These are phyloP conservation scores for Acanthurus tractus DNA, from an alignment of 2,797 vertebrate genomes.

Conservation along the genomic window DNA sequence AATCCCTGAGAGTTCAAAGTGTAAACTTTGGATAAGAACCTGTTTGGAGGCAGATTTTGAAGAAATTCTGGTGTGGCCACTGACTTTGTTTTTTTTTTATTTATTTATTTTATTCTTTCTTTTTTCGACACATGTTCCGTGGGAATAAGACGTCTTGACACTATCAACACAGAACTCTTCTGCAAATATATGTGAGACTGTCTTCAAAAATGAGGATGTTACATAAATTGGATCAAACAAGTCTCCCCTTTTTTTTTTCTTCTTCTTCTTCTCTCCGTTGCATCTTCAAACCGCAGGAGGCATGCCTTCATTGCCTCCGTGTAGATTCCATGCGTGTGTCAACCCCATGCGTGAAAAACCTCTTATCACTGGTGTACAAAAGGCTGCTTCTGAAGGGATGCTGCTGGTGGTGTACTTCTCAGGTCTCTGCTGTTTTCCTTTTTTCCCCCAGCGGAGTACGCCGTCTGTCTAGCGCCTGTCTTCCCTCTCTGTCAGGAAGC, in stretches of 20 bases:
- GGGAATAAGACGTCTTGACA: slow-evolving; percentile 41
- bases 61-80: slow-evolving; percentile 29
- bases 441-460: slow-evolving; percentile 33
- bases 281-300: slow-evolving; percentile 53
- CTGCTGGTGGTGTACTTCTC: slow-evolving; percentile 39
- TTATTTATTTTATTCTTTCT: slow-evolving; percentile 6
- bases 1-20: slow-evolving; percentile 14
- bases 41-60: slow-evolving; percentile 24
- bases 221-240: slow-evolving; percentile 60
- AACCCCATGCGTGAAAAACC: slow-evolving; percentile 37
- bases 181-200: slow-evolving; percentile 40
- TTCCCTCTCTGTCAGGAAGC: slow-evolving; percentile 49
- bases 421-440: slow-evolving; percentile 45
- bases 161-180: slow-evolving; percentile 26
- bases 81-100: background rate
- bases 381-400: slow-evolving; percentile 53
- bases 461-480: slow-evolving; percentile 50
- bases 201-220: slow-evolving; percentile 45
- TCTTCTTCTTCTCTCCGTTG: slow-evolving; percentile 28
- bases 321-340: slow-evolving; percentile 50
- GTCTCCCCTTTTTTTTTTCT: background rate
- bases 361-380: slow-evolving; percentile 66
- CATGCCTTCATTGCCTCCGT: slow-evolving; percentile 30
- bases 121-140: slow-evolving; percentile 16
- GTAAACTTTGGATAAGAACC: slow-evolving; percentile 29